Evolutionary conservation across 2,888 invertebrate genomes (phyloP).

Genomic region (Limnephilus rhombicus): DNA sequence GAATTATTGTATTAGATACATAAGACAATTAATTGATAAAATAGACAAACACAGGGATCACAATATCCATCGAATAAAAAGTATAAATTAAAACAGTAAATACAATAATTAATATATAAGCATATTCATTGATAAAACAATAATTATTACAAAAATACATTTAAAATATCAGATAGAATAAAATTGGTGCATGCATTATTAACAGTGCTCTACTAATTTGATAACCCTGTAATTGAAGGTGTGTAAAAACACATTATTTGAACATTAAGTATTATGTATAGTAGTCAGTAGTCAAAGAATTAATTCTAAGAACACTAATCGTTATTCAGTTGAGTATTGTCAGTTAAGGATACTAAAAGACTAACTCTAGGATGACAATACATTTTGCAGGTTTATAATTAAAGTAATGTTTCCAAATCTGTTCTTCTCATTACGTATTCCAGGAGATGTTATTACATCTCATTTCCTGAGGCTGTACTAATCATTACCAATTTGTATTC

Average conservation of each 20-base stretch:
- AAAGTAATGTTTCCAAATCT: too few relatives aligned
- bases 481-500: background rate
- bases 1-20: background rate
- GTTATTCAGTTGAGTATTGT: conserved; percentile 19
- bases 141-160: background rate
- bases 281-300: conserved; percentile 3
- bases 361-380: background rate
- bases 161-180: background rate
- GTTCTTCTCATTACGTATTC: too few relatives aligned
- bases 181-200: background rate
- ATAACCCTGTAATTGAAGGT: conserved; percentile 19
- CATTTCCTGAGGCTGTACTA: background rate
- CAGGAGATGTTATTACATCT: background rate
- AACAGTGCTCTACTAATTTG: conserved; percentile 9
- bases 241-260: conserved; percentile 10
- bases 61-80: conserved; percentile 3
- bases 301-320: conserved; percentile 8
- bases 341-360: background rate
- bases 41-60: background rate
- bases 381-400: background rate
- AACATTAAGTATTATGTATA: conserved; percentile 8
- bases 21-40: background rate
- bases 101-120: background rate
- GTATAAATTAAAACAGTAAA: conserved; percentile 19
- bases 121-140: background rate